Percentiles rank a stretch among this genome's conserved stretches.
These are phyloP conservation scores for Frankliniella intonsa DNA, from an alignment of 2,888 invertebrate species.

Conservation along the genomic window DNA sequence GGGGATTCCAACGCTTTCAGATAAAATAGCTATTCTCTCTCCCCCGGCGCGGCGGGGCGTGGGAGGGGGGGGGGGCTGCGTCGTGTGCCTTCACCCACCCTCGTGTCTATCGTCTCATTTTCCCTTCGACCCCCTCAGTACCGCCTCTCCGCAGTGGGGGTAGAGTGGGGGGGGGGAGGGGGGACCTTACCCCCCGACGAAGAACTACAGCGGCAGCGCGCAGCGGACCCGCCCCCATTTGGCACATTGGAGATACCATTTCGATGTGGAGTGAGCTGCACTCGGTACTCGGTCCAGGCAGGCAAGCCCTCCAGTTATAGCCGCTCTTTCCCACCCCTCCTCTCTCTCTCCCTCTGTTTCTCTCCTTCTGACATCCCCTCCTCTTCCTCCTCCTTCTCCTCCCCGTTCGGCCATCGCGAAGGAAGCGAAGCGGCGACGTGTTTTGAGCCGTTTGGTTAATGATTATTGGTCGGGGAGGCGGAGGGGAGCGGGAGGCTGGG, in stretches of 20 bases:
- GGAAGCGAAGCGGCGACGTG: not conserved
- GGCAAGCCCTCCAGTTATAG: no score
- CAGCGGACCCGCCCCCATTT: no score
- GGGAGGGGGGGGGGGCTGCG: not conserved
- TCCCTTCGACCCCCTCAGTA: not conserved
- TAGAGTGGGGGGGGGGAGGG: no score
- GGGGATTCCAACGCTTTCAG: conserved; percentile 26
- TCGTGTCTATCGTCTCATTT: conserved; percentile 21
- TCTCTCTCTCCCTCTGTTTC: not conserved
- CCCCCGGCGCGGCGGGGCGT: not conserved
- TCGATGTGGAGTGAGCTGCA: no score
- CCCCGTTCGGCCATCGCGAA: not conserved
- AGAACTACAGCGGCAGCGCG: no score
- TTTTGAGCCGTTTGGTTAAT: conserved; percentile 17
- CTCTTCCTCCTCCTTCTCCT: not conserved
- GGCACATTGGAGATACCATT: no score
- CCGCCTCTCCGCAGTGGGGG: not conserved
- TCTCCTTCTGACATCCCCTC: not conserved
- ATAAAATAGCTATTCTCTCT: conserved; percentile 23
- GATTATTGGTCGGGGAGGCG: not conserved
- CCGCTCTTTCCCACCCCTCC: not conserved
- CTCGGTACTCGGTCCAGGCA: no score
- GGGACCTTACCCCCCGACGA: no score
- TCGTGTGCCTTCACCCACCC: not conserved
- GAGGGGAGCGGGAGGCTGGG: no score